Conservation (phyloP, 1,140 invertebrate species). For the Leguminivora glycinivorella region DNA sequence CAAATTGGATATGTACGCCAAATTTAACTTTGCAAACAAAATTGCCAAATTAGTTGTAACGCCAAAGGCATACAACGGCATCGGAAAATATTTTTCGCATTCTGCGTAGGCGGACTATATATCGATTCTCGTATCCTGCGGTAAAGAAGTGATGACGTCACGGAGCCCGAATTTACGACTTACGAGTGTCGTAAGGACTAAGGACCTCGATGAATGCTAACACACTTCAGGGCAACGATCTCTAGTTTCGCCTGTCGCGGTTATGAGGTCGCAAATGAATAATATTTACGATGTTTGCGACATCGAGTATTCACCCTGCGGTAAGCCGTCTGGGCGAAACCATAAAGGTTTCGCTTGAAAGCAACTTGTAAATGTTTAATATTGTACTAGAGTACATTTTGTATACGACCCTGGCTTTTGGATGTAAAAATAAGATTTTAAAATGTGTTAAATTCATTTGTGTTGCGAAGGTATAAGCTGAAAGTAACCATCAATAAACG, state of each 20-base stretch:
- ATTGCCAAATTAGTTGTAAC: neutral
- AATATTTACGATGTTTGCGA: constrained; percentile 17
- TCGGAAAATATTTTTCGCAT: neutral
- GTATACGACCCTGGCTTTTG: neutral
- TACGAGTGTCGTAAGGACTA: neutral
- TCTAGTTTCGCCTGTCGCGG: constrained; percentile 10
- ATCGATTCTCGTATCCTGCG: neutral
- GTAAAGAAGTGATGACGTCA: constrained; percentile 22
- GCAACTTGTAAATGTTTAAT: neutral
- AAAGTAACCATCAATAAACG: neutral
- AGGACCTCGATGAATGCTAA: neutral
- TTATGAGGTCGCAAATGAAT: constrained; percentile 1
- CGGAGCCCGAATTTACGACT: constrained; percentile 1
- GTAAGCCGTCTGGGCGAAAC: neutral
- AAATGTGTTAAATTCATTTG: neutral
- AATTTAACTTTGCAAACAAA: neutral
- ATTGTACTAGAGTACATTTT: neutral
- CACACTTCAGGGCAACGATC: constrained; percentile 2
- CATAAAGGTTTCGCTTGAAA: neutral
- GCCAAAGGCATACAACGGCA: neutral
- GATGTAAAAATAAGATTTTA: neutral
- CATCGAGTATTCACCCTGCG: neutral
- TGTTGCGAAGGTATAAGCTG: neutral
- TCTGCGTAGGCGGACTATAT: constrained; percentile 5
- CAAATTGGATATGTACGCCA: neutral